Conservation (phyloP, 92 coral and sea anemone genomes). For the Epizoanthus scotinus region DNA sequence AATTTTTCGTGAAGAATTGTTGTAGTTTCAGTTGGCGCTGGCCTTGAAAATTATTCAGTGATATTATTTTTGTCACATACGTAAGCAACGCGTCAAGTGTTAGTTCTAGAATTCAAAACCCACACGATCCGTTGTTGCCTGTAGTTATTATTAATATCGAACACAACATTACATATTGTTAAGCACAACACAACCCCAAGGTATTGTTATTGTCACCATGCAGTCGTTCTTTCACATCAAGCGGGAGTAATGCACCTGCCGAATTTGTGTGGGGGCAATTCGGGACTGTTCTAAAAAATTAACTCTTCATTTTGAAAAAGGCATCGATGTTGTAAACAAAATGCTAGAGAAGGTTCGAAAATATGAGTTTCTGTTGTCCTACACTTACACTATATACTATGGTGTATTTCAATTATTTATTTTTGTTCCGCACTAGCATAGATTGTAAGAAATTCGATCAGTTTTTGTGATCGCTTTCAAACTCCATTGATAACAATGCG, state of each 20-base stretch:
- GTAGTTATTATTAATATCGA: neutral
- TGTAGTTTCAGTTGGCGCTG: too few relatives aligned
- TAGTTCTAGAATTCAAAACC: too few relatives aligned
- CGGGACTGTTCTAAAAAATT: too few relatives aligned
- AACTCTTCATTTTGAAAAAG: neutral
- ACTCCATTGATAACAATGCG: neutral
- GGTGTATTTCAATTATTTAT: too few relatives aligned
- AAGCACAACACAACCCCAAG: neutral
- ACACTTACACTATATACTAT: too few relatives aligned
- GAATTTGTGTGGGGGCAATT: neutral
- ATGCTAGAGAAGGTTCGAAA: neutral
- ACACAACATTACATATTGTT: neutral
- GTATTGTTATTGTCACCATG: slow-evolving; percentile 7
- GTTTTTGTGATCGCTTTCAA: neutral
- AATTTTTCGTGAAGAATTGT: too few relatives aligned
- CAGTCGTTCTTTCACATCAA: slow-evolving; percentile 2
- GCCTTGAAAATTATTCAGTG: too few relatives aligned
- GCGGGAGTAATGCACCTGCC: slow-evolving; percentile 10
- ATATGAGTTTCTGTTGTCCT: neutral
- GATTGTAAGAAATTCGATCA: neutral
- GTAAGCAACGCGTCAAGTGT: too few relatives aligned
- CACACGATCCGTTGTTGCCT: too few relatives aligned
- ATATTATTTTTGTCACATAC: too few relatives aligned
- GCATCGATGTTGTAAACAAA: neutral
- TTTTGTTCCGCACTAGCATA: neutral